phyloP scores from a whole-genome alignment of 2,797 vertebrate species.

The Darevskia mixta region DNA sequence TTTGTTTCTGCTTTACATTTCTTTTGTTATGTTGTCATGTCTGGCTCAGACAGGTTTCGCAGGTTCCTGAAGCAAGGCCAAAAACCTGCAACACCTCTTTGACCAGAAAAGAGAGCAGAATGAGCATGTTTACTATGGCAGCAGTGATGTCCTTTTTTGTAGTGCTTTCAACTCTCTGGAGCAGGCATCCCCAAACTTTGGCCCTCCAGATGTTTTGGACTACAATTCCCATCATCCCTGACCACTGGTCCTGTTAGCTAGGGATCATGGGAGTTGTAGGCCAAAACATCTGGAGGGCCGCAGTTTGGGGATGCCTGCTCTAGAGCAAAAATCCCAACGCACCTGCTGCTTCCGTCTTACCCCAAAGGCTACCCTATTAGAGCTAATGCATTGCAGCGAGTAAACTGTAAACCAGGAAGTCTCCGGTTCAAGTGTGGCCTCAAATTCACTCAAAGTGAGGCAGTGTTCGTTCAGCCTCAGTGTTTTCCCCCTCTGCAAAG shows the following conservation, averaged over 20 bases:
- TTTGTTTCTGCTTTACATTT: background rate
- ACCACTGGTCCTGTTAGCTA: too few relatives aligned
- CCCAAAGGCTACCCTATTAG: background rate
- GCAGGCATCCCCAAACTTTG: too few relatives aligned
- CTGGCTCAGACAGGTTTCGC: background rate
- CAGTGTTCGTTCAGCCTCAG: accelerated
- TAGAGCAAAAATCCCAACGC: background rate
- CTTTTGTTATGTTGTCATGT: background rate
- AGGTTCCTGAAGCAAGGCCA: too few relatives aligned
- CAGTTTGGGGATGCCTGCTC: too few relatives aligned
- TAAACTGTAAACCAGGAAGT: background rate
- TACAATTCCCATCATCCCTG: too few relatives aligned
- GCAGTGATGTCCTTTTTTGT: background rate
- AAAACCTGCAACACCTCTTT: background rate
- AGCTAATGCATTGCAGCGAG: background rate
- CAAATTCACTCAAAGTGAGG: accelerated
- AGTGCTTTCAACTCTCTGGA: background rate
- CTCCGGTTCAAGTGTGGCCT: background rate
- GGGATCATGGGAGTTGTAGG: too few relatives aligned
- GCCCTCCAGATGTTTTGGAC: too few relatives aligned
- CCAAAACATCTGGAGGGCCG: too few relatives aligned
- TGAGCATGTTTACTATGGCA: too few relatives aligned
- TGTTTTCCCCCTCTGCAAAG: background rate
- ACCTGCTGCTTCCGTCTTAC: background rate
- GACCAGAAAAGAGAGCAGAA: background rate